Percentiles rank a stretch among this genome's conserved stretches.
Evolutionary conservation across 2,113 vertebrate genomes (phyloP).

Genomic region (Epinephelus fuscoguttatus): DNA sequence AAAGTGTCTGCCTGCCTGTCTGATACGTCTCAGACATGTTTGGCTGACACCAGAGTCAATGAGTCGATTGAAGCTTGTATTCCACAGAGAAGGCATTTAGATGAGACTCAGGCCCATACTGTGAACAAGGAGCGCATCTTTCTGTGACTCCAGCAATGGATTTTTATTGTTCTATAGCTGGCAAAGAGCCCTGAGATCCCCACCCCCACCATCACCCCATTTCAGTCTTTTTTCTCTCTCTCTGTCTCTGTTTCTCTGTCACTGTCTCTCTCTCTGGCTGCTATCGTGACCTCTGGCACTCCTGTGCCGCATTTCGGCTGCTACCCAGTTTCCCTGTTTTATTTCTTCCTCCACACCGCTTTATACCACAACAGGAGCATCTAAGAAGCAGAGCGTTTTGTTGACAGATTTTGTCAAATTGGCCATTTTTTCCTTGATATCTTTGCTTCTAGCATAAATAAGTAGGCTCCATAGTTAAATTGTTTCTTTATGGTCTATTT

Average conservation of each 20-base stretch:
- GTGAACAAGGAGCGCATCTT: conserved; percentile 63
- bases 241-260: not conserved
- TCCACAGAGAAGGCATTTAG: conserved; percentile 71
- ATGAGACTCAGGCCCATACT: conserved; percentile 63
- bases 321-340: too few species aligned
- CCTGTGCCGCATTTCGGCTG: too few species aligned
- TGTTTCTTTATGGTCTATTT: too few species aligned
- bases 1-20: conserved; percentile 59
- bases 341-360: too few species aligned
- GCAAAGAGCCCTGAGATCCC: conserved; percentile 19
- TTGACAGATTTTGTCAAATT: too few species aligned
- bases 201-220: conserved; percentile 18
- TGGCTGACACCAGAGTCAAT: conserved; percentile 66
- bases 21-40: conserved; percentile 64
- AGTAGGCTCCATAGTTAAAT: too few species aligned
- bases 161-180: conserved; percentile 58
- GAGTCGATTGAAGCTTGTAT: conserved; percentile 74
- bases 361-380: too few species aligned
- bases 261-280: not conserved
- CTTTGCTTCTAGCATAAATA: too few species aligned
- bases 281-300: too few species aligned
- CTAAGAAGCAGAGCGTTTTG: too few species aligned
- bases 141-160: conserved; percentile 70
- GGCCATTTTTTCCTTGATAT: too few species aligned
- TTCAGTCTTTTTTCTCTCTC: conserved; percentile 28